phyloP scores from a whole-genome alignment of 2,113 vertebrate genomes.

The Rhinichthys klamathensis region DNA sequence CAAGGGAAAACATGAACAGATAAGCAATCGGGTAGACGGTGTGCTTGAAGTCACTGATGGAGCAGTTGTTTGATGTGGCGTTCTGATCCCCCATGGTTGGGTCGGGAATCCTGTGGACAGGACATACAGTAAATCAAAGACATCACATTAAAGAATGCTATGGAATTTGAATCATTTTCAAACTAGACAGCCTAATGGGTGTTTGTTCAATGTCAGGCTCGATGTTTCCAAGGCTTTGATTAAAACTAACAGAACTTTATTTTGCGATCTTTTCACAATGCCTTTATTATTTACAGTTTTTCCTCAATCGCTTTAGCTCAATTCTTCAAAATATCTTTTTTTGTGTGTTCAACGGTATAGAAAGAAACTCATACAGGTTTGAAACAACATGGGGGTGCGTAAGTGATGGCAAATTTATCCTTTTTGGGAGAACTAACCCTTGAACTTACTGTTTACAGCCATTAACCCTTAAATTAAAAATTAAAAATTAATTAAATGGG shows the following conservation, averaged over 20 bases:
- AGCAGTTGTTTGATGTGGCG: conserved; percentile 43
- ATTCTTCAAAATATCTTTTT: too few relatives aligned
- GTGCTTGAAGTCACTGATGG: conserved; percentile 68
- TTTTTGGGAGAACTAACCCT: too few relatives aligned
- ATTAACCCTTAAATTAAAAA: too few relatives aligned
- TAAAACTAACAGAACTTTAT: background rate
- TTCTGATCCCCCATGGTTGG: conserved; percentile 5
- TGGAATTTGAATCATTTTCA: background rate
- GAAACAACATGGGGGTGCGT: too few relatives aligned
- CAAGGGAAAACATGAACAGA: conserved; percentile 70
- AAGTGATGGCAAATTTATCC: too few relatives aligned
- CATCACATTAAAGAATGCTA: background rate
- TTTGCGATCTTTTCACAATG: too few relatives aligned
- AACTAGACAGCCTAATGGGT: background rate
- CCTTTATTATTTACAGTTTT: too few relatives aligned
- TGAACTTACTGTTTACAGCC: too few relatives aligned
- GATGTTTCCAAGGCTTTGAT: background rate
- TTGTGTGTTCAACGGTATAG: too few relatives aligned
- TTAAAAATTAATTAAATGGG: too few relatives aligned
- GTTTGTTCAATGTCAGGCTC: background rate
- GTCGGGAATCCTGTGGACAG: background rate
- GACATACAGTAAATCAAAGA: background rate
- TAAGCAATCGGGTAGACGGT: conserved; percentile 72
- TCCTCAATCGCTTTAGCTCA: too few relatives aligned
- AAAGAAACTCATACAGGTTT: too few relatives aligned